These are phyloP conservation scores for Cephalotes varians DNA, from an alignment of 2,888 invertebrate species.

Conservation along the genomic window DNA sequence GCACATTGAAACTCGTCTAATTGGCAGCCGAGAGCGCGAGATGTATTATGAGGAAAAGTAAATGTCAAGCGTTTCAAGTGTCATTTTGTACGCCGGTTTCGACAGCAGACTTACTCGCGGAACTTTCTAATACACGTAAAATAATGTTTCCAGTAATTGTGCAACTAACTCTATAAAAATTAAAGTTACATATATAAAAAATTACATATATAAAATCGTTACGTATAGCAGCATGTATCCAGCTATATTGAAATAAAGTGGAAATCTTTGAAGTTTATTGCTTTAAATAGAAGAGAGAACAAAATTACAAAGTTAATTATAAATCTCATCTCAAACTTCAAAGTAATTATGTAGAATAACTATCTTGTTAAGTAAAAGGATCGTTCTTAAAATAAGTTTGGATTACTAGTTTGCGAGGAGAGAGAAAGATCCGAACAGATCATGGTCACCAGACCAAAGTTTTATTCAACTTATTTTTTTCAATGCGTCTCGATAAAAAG, in stretches of 20 bases:
- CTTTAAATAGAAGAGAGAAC: background rate
- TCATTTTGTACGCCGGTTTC: conserved; percentile 14
- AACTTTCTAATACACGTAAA: conserved; percentile 6
- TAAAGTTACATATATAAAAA: background rate
- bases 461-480: conserved; percentile 3
- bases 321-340: background rate
- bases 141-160: background rate
- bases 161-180: conserved; percentile 16
- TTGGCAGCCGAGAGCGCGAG: background rate
- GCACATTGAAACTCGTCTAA: background rate
- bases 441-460: background rate
- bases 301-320: conserved; percentile 6
- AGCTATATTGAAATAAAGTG: background rate
- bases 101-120: background rate
- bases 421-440: background rate
- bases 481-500: background rate
- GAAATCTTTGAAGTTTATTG: background rate
- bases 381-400: background rate
- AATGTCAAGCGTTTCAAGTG: conserved; percentile 6
- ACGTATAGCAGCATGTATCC: background rate
- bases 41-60: conserved; percentile 14
- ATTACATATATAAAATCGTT: background rate
- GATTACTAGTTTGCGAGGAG: background rate
- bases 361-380: conserved; percentile 5
- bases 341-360: conserved; percentile 1